phyloP scores from a whole-genome alignment of 2,113 vertebrate genomes.

The Bagarius yarrelli region DNA sequence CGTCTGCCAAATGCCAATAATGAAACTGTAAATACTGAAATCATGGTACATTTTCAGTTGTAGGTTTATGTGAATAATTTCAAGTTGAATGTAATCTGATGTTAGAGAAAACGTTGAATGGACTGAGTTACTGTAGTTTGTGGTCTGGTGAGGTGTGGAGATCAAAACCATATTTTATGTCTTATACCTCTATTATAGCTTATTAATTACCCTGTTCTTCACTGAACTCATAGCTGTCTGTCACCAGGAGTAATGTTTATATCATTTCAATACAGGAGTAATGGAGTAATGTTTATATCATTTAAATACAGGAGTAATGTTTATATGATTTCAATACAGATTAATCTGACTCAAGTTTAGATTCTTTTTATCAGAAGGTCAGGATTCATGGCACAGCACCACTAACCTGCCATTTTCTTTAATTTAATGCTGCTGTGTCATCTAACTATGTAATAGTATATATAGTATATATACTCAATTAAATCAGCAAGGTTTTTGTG shows the following conservation, averaged over 20 bases:
- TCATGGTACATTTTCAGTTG: neutral
- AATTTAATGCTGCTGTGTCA: too few species aligned
- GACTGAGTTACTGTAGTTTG: neutral
- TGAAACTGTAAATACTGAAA: too few species aligned
- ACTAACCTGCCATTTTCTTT: too few species aligned
- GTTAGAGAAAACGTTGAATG: neutral
- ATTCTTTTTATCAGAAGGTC: too few species aligned
- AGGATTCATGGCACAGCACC: too few species aligned
- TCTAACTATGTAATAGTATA: too few species aligned
- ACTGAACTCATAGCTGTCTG: neutral
- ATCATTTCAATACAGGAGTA: too few species aligned
- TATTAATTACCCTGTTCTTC: neutral
- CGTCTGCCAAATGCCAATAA: too few species aligned
- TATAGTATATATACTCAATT: too few species aligned
- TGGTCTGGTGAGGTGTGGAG: neutral
- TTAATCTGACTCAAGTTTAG: too few species aligned
- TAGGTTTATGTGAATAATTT: neutral
- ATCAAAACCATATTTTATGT: slow-evolving; percentile 4
- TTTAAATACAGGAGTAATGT: neutral
- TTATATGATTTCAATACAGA: neutral
- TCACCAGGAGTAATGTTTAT: too few species aligned
- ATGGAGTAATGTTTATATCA: neutral
- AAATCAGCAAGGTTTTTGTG: neutral
- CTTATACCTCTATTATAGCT: neutral
- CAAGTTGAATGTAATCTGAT: neutral